These are phyloP conservation scores for Riparia riparia DNA, from an alignment of 2,113 vertebrate species.

Conservation along the genomic window DNA sequence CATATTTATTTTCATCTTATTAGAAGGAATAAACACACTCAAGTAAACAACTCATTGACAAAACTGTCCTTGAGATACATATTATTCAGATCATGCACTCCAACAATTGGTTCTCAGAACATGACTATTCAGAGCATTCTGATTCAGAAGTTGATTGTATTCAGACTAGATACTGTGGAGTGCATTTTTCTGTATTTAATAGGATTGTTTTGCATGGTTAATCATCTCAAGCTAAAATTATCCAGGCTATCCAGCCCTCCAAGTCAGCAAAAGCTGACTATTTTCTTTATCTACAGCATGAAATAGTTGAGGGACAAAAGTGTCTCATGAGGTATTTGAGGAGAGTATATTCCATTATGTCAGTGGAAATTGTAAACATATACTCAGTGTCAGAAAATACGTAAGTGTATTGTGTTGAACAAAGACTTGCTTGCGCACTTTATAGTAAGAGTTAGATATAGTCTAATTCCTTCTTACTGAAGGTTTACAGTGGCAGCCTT, in stretches of 20 bases:
- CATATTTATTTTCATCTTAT: constrained; percentile 11
- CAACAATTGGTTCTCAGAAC: background rate
- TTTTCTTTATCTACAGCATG: background rate
- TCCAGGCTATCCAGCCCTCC: background rate
- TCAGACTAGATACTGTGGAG: background rate
- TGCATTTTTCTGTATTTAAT: background rate
- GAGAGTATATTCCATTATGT: background rate
- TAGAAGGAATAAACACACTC: background rate
- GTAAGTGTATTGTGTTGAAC: background rate
- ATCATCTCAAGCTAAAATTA: constrained; percentile 14
- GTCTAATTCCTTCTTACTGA: background rate
- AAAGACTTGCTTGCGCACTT: background rate
- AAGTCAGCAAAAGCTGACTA: background rate
- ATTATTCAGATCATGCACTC: background rate
- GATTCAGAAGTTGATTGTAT: background rate
- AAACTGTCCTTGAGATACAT: background rate
- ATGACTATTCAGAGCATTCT: background rate
- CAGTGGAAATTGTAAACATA: background rate
- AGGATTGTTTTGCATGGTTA: background rate
- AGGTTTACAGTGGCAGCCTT: background rate
- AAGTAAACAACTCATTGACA: constrained; percentile 19
- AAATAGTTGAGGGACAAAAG: background rate
- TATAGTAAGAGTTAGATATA: background rate
- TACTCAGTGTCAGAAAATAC: background rate
- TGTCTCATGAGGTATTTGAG: background rate